Conservation (phyloP, 2,113 vertebrate genomes). For the Ia io region DNA sequence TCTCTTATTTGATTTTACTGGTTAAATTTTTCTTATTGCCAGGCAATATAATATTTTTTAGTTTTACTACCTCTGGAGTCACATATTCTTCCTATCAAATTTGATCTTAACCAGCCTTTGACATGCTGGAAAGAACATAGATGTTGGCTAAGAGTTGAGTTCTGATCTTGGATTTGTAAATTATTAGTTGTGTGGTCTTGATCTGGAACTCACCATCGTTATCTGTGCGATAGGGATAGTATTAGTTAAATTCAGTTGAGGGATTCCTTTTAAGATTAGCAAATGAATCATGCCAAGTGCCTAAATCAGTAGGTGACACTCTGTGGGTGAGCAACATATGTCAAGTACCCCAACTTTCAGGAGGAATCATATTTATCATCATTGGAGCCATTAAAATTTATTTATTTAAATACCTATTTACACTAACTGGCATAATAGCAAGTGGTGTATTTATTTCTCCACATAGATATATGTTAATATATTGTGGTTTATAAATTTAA, state of each 20-base stretch:
- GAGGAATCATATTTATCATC: neutral
- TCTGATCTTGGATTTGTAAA: neutral
- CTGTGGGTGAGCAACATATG: neutral
- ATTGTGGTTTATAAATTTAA: neutral
- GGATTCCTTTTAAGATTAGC: neutral
- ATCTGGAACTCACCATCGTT: neutral
- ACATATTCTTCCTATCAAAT: neutral
- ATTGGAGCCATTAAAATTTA: neutral
- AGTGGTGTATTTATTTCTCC: neutral
- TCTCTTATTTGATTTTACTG: neutral
- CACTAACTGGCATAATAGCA: neutral
- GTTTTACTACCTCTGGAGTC: neutral
- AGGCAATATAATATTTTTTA: neutral
- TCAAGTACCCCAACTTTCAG: neutral
- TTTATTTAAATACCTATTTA: slow-evolving; percentile 18
- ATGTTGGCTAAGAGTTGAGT: neutral
- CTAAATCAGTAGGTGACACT: neutral
- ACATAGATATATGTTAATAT: neutral
- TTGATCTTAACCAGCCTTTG: neutral
- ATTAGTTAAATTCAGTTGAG: neutral
- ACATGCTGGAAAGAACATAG: neutral
- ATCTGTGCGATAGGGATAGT: neutral
- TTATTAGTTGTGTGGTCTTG: neutral
- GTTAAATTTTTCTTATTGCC: neutral
- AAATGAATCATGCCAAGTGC: neutral